Conservation (phyloP, 2,888 invertebrate genomes). For the Odontomyia ornata region DNA sequence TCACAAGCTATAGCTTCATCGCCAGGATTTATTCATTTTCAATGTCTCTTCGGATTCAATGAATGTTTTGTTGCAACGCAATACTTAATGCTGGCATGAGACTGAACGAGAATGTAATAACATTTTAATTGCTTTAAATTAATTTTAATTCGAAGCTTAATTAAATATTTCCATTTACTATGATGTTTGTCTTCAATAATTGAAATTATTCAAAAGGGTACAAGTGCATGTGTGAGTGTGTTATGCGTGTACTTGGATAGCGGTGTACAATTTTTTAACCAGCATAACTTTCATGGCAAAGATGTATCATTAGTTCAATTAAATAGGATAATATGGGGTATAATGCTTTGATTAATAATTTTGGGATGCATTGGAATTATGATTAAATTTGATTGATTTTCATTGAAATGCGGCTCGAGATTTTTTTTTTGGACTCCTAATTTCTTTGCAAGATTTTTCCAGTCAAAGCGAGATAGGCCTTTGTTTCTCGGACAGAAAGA, state of each 20-base stretch:
- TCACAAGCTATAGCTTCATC: neutral
- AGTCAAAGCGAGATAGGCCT: no score
- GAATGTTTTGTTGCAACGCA: neutral
- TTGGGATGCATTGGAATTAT: neutral
- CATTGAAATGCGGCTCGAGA: neutral
- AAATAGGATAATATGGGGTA: neutral
- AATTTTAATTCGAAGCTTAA: constrained; percentile 49
- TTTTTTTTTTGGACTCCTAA: no score
- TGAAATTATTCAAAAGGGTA: constrained; percentile 6
- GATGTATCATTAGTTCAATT: neutral
- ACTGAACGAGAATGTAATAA: constrained; percentile 47
- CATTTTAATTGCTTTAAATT: constrained; percentile 51
- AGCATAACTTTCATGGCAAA: neutral
- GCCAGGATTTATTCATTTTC: neutral
- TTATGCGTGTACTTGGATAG: no score
- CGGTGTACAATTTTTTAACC: neutral
- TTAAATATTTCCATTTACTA: constrained; percentile 49
- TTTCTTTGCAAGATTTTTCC: no score
- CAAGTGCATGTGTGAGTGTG: no score
- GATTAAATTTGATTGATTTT: neutral
- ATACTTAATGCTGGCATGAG: neutral
- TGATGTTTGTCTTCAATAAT: constrained; percentile 40
- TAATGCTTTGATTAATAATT: neutral
- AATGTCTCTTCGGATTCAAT: constrained; percentile 39
- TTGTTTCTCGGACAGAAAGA: no score